A percentile compares a stretch with the other conserved stretches of the same genome.
Conservation (phyloP, 1,140 invertebrate species). For the Drosophila truncata region DNA sequence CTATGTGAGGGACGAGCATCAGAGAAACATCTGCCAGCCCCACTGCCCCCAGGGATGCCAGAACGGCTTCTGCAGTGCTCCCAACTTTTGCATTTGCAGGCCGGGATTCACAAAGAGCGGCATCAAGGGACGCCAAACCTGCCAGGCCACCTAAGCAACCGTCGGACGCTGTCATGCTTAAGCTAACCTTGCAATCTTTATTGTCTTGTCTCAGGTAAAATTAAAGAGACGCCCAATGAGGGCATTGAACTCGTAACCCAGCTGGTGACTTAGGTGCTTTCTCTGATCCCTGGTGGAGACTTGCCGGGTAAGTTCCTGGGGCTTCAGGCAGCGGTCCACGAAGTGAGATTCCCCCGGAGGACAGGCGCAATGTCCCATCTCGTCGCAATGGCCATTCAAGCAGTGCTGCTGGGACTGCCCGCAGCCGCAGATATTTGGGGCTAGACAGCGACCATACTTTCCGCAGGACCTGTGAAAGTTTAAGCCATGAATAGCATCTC, state of each 20-base stretch:
- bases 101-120: constrained; percentile 88
- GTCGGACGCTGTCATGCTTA: background rate
- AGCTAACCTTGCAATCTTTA: background rate
- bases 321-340: constrained; percentile 62
- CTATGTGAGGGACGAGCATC: constrained; percentile 85
- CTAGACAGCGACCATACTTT: constrained; percentile 64
- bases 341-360: constrained; percentile 55
- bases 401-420: constrained; percentile 51
- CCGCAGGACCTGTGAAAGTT: constrained; percentile 61
- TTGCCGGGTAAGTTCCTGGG: constrained; percentile 14
- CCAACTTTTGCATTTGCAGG: constrained; percentile 87
- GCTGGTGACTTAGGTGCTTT: constrained; percentile 40
- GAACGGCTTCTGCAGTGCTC: constrained; percentile 88
- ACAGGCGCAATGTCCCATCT: constrained; percentile 60
- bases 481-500: background rate
- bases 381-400: constrained; percentile 53
- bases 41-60: constrained; percentile 88
- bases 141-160: constrained; percentile 84
- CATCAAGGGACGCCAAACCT: constrained; percentile 88
- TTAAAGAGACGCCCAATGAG: constrained; percentile 72
- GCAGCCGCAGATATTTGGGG: constrained; percentile 74
- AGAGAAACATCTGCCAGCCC: constrained; percentile 86
- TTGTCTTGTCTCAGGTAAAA: constrained; percentile 28
- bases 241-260: constrained; percentile 69
- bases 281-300: constrained; percentile 36